Evolutionary conservation across 2,113 vertebrate species (phyloP).

Genomic region (Myiagra hebetior): DNA sequence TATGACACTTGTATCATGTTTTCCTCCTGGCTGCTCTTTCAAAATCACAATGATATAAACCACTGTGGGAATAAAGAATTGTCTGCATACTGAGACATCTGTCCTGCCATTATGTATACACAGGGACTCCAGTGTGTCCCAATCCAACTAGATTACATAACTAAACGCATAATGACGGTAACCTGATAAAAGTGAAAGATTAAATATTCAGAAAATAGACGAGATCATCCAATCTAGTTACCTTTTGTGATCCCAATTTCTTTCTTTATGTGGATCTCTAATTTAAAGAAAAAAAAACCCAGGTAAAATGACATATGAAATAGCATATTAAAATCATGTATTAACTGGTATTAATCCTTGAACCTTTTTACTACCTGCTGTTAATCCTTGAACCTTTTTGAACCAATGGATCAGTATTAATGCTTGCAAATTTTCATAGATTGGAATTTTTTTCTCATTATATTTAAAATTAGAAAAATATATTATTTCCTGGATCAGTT

Average conservation of each 20-base stretch:
- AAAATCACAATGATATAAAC: not conserved
- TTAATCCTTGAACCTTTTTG: not conserved
- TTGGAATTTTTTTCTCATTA: not conserved
- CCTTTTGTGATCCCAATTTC: not conserved
- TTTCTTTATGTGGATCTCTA: not conserved
- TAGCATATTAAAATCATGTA: not conserved
- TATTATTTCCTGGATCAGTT: not conserved
- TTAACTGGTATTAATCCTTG: not conserved
- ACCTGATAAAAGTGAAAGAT: not conserved
- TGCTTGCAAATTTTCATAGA: not conserved
- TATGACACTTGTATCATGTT: not conserved
- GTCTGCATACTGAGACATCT: not conserved
- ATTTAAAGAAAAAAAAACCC: not conserved
- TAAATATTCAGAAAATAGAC: not conserved
- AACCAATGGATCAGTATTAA: not conserved
- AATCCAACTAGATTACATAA: not conserved
- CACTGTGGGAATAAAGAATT: not conserved
- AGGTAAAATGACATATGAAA: not conserved
- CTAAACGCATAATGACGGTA: not conserved
- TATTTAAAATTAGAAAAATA: not conserved
- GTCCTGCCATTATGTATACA: not conserved
- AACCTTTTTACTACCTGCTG: not conserved
- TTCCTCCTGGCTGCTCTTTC: not conserved
- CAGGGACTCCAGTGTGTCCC: not conserved
- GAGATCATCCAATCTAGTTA: not conserved